phyloP scores from a whole-genome alignment of 2,888 invertebrate genomes.

The Seira musarum region DNA sequence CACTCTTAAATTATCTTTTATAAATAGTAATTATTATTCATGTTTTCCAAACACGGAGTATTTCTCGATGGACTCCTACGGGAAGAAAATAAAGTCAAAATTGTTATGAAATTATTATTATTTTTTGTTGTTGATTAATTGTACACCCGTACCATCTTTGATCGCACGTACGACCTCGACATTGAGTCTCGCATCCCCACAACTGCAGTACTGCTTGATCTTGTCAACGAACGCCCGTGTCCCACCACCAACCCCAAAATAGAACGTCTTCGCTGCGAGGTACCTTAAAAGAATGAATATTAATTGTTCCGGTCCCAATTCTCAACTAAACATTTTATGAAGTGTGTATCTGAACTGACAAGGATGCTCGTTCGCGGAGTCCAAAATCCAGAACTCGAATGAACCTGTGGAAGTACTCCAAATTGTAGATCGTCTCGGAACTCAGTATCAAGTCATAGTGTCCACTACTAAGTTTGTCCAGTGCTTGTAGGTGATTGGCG shows the following conservation, averaged over 20 bases:
- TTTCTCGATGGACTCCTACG: slow-evolving; percentile 19
- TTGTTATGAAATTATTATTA: background rate
- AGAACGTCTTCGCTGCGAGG: slow-evolving; percentile 91
- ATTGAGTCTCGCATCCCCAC: background rate
- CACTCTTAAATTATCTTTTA: background rate
- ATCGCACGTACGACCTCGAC: background rate
- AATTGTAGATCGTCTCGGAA: slow-evolving; percentile 95
- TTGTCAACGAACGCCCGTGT: slow-evolving; percentile 78
- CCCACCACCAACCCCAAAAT: slow-evolving; percentile 97
- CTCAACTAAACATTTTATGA: no score
- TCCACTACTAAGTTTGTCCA: no score
- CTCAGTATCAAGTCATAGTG: slow-evolving; percentile 90
- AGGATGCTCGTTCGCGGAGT: slow-evolving; percentile 74
- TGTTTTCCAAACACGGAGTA: slow-evolving; percentile 9
- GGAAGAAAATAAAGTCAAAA: background rate
- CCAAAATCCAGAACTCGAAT: slow-evolving; percentile 79
- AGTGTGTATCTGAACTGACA: slow-evolving; percentile 77
- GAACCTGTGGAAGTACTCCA: slow-evolving; percentile 84
- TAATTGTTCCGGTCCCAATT: no score
- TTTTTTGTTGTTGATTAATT: no score
- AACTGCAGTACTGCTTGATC: no score
- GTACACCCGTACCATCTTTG: slow-evolving; percentile 11
- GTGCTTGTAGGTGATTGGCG: slow-evolving; percentile 66
- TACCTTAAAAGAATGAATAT: slow-evolving; percentile 72
- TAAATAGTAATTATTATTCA: no score